Conservation (phyloP, 2,888 invertebrate genomes). For the Parochlus steinenii region DNA sequence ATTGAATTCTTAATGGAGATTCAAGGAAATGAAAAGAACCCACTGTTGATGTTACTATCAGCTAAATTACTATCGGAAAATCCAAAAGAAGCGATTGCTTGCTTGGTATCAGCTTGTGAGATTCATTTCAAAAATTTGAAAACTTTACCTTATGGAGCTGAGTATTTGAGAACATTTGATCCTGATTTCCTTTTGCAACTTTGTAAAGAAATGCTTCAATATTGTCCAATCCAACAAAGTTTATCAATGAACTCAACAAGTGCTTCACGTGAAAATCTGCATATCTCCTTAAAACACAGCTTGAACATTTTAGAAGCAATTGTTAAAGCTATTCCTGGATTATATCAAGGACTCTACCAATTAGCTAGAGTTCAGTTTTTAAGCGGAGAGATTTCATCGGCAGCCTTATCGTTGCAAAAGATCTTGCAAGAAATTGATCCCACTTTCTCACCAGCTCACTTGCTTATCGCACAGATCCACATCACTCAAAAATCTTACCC, state of each 20-base stretch:
- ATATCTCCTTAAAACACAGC: slow-evolving; percentile 38
- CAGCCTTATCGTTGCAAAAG: slow-evolving; percentile 52
- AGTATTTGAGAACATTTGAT: slow-evolving; percentile 59
- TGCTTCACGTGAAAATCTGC: slow-evolving; percentile 31
- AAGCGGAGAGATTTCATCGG: slow-evolving; percentile 55
- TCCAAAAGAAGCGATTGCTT: slow-evolving; percentile 36
- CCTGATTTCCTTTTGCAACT: slow-evolving; percentile 74
- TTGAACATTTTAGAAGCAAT: slow-evolving; percentile 53
- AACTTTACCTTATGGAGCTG: slow-evolving; percentile 50
- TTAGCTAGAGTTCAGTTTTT: slow-evolving; percentile 67
- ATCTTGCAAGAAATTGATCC: slow-evolving; percentile 57
- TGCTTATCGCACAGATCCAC: slow-evolving; percentile 74
- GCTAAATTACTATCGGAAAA: slow-evolving; percentile 43
- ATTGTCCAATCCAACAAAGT: slow-evolving; percentile 46
- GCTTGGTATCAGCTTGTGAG: slow-evolving; percentile 45
- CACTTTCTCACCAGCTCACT: slow-evolving; percentile 67
- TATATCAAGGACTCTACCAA: slow-evolving; percentile 47
- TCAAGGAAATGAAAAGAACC: slow-evolving; percentile 47
- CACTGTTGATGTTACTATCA: slow-evolving; percentile 49
- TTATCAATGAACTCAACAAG: slow-evolving; percentile 24
- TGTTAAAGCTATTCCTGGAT: slow-evolving; percentile 66
- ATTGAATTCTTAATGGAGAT: slow-evolving; percentile 71
- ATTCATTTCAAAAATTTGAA: slow-evolving; percentile 33
- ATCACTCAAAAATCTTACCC: slow-evolving; percentile 51
- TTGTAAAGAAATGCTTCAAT: slow-evolving; percentile 56